Conservation (phyloP, 1,140 invertebrate genomes). For the Daktulosphaira vitifoliae region DNA sequence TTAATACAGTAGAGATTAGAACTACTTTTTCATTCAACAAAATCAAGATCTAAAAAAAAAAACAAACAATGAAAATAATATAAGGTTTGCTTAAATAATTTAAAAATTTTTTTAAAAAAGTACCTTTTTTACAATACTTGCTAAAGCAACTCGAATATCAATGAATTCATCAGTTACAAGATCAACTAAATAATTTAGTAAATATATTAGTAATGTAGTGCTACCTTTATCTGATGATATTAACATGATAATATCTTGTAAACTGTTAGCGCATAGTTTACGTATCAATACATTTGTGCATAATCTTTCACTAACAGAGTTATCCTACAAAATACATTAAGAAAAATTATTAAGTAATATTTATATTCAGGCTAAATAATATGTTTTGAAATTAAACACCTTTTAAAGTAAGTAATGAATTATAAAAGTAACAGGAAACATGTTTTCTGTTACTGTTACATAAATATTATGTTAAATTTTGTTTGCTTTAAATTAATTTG, state of each 20-base stretch:
- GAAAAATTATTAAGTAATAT: no score
- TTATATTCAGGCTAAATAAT: no score
- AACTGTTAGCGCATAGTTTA: conserved; percentile 4
- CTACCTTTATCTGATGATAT: conserved; percentile 10
- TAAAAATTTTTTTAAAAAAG: background rate
- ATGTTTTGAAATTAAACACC: no score
- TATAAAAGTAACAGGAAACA: no score
- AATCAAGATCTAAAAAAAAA: conserved; percentile 6
- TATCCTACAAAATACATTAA: conserved; percentile 1
- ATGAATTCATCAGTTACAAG: conserved; percentile 3
- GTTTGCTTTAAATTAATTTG: no score
- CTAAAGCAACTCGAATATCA: conserved; percentile 7
- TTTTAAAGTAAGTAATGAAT: no score
- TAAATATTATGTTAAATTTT: no score
- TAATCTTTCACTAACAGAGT: background rate
- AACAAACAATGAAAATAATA: background rate
- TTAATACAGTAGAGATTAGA: conserved; percentile 20
- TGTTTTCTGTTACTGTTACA: no score
- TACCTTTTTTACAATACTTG: conserved; percentile 14
- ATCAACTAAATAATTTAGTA: conserved; percentile 23
- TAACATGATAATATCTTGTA: background rate
- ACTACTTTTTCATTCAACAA: conserved; percentile 22
- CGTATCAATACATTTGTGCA: background rate
- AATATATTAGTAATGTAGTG: conserved; percentile 20
- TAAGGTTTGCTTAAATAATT: no score